A percentile compares a stretch with the other conserved stretches of the same genome.
These are phyloP conservation scores for Pseudorhombus dupliciocellatus DNA, from an alignment of 2,113 vertebrate genomes.

Conservation along the genomic window DNA sequence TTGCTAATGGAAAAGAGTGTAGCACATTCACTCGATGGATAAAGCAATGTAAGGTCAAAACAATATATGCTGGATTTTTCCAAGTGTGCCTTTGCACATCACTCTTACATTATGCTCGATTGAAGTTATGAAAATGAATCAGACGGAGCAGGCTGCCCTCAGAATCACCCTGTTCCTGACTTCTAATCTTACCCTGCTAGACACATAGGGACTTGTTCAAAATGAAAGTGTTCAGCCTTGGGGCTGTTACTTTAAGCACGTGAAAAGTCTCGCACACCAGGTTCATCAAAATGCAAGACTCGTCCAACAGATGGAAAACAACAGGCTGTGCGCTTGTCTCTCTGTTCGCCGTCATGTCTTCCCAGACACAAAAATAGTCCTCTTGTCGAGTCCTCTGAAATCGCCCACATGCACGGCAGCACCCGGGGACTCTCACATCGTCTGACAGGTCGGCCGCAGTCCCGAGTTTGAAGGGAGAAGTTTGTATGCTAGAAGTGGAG, in stretches of 20 bases:
- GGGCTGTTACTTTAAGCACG: slow-evolving; percentile 19
- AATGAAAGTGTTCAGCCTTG: slow-evolving; percentile 25
- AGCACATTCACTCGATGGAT: background rate
- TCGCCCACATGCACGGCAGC: background rate
- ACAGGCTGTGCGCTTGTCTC: slow-evolving; percentile 7
- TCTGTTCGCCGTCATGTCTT: slow-evolving; percentile 8
- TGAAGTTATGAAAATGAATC: slow-evolving; percentile 36
- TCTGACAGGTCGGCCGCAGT: background rate
- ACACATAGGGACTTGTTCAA: background rate
- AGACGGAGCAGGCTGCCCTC: background rate
- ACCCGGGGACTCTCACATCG: background rate
- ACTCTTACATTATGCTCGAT: slow-evolving; percentile 32
- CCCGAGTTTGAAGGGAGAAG: background rate
- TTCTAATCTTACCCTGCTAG: slow-evolving; percentile 25
- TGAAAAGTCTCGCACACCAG: slow-evolving; percentile 14
- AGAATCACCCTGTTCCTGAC: slow-evolving; percentile 8
- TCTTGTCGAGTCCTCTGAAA: slow-evolving; percentile 7
- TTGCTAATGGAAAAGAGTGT: background rate
- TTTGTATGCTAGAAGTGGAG: background rate
- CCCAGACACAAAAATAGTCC: background rate
- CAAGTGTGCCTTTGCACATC: no score
- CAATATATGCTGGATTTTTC: background rate
- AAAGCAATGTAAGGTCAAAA: background rate
- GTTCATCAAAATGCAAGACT: slow-evolving; percentile 27
- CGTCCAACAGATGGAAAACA: slow-evolving; percentile 25